Evolutionary conservation across 2,113 vertebrate species (phyloP).

Genomic region (Tachuris rubrigastra): DNA sequence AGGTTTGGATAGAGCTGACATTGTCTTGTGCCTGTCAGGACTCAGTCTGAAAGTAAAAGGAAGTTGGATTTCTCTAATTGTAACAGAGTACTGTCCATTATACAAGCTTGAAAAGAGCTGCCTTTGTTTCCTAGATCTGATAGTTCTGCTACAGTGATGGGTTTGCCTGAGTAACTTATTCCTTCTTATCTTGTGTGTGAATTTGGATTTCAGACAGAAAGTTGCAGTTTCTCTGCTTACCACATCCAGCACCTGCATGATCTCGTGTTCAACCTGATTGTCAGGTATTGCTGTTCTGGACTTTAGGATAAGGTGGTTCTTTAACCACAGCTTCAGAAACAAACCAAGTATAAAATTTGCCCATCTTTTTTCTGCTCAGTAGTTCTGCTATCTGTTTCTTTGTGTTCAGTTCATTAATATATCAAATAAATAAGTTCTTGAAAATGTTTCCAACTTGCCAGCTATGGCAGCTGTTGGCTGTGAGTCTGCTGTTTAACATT

Average conservation of each 20-base stretch:
- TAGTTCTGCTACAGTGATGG: not conserved
- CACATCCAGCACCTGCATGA: not conserved
- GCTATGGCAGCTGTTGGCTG: not conserved
- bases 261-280: not conserved
- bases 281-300: not conserved
- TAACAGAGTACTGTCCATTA: not conserved
- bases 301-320: not conserved
- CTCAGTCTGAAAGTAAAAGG: not conserved
- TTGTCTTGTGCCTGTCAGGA: not conserved
- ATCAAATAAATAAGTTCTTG: not conserved
- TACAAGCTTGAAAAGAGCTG: not conserved
- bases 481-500: not conserved
- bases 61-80: not conserved
- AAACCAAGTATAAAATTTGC: not conserved
- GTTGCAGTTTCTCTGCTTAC: not conserved
- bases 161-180: not conserved
- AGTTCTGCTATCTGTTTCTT: not conserved
- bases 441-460: not conserved
- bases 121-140: constrained; percentile 11
- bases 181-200: not conserved
- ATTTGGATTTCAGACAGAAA: not conserved
- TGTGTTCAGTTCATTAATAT: not conserved
- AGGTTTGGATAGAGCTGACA: not conserved
- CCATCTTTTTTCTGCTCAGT: not conserved
- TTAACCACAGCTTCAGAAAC: not conserved